phyloP scores from a whole-genome alignment of 2,797 vertebrate genomes.

The Erpetoichthys calabaricus region DNA sequence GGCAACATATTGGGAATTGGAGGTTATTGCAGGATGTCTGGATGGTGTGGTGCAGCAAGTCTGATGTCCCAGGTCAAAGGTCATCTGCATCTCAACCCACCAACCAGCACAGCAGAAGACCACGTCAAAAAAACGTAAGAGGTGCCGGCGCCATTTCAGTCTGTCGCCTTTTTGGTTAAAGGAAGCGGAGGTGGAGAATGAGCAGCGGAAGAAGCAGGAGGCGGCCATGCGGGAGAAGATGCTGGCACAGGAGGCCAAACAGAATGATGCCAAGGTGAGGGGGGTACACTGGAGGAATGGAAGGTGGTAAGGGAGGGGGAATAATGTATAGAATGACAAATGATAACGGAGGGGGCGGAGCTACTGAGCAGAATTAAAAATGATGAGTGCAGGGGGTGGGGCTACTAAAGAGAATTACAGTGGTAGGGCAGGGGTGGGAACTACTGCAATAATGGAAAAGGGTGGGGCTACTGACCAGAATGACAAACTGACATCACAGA shows the following conservation, averaged over 20 bases:
- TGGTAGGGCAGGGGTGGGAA: too few relatives aligned
- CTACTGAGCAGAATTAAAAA: too few relatives aligned
- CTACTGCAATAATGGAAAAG: too few relatives aligned
- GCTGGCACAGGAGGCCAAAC: constrained; percentile 84
- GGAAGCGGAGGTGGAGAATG: constrained; percentile 82
- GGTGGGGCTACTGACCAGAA: too few relatives aligned
- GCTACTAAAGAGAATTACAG: too few relatives aligned
- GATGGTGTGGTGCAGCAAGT: neutral
- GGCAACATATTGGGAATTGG: constrained; percentile 1
- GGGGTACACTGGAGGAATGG: neutral
- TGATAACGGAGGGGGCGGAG: too few relatives aligned
- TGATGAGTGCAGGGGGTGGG: too few relatives aligned
- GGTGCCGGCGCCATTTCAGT: too few relatives aligned
- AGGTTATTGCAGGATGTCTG: neutral
- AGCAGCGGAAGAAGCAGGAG: constrained; percentile 84
- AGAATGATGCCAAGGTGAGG: constrained; percentile 59
- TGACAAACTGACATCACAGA: too few relatives aligned
- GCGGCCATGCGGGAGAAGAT: constrained; percentile 82
- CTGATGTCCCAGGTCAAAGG: neutral
- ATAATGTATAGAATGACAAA: too few relatives aligned
- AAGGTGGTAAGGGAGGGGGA: too few relatives aligned
- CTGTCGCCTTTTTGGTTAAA: constrained; percentile 24
- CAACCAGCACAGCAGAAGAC: neutral
- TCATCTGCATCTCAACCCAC: neutral
- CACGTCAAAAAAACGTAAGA: too few relatives aligned